Evolutionary conservation across 2,888 invertebrate genomes (phyloP).

Genomic region (Thera britannica): DNA sequence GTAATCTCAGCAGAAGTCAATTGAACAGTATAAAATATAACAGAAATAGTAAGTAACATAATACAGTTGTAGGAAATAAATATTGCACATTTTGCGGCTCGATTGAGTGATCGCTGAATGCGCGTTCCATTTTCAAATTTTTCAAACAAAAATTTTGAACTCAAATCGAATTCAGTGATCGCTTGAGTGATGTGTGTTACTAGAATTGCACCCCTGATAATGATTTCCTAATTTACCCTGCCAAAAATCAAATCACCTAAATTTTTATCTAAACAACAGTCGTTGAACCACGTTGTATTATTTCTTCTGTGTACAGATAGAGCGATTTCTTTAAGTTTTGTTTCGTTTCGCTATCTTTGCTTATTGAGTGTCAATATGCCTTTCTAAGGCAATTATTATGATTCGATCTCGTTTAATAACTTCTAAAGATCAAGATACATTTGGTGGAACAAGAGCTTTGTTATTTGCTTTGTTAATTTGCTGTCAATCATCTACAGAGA

Average conservation of each 20-base stretch:
- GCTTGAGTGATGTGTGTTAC: too few species aligned
- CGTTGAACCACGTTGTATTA: too few species aligned
- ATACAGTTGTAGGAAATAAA: too few species aligned
- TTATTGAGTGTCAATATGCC: constrained; percentile 41
- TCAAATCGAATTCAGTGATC: too few species aligned
- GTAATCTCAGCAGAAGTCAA: too few species aligned
- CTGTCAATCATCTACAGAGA: constrained; percentile 21
- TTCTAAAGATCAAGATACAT: constrained; percentile 23
- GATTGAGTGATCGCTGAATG: too few species aligned
- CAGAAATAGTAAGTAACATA: too few species aligned
- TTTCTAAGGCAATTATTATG: constrained; percentile 48
- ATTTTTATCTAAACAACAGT: constrained; percentile 7
- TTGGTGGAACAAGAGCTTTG: constrained; percentile 18
- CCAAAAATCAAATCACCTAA: constrained; percentile 8
- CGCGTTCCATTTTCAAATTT: too few species aligned
- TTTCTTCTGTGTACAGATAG: background rate
- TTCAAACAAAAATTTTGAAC: too few species aligned
- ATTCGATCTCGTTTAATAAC: constrained; percentile 41
- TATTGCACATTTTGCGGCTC: too few species aligned
- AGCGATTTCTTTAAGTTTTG: constrained; percentile 12
- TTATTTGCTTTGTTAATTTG: constrained; percentile 9
- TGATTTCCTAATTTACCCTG: constrained; percentile 12
- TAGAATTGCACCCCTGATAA: background rate
- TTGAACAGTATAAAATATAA: too few species aligned
- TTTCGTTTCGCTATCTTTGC: constrained; percentile 14